Evolutionary conservation across 2,888 invertebrate species (phyloP).

Genomic region (Patella depressa): DNA sequence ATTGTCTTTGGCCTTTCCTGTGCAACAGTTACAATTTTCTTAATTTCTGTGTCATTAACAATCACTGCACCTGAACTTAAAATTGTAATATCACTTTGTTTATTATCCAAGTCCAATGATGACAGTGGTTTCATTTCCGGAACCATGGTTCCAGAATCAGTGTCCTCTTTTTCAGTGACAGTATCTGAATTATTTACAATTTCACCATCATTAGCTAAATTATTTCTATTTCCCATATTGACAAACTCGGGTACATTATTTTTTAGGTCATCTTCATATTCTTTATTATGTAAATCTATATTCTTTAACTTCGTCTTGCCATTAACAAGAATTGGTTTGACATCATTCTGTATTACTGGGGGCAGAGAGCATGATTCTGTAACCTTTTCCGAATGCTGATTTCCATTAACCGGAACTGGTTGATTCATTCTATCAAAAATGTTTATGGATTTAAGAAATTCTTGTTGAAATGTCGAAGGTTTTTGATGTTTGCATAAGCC

Average conservation of each 20-base stretch:
- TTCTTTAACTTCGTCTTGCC: not conserved
- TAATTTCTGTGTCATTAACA: not conserved
- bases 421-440: constrained; percentile 31
- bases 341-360: constrained; percentile 10
- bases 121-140: too few species aligned
- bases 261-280: not conserved
- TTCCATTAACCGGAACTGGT: constrained; percentile 20
- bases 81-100: not conserved
- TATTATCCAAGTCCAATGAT: not conserved
- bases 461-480: constrained; percentile 24
- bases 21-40: constrained; percentile 9
- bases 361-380: constrained; percentile 17
- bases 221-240: not conserved
- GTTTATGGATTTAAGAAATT: constrained; percentile 27
- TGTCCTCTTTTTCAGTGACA: not conserved
- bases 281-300: not conserved
- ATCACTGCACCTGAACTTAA: not conserved
- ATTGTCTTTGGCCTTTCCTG: not conserved
- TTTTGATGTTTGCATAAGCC: not conserved
- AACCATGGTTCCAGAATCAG: not conserved
- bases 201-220: too few species aligned
- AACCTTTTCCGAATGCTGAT: constrained; percentile 24
- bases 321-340: not conserved
- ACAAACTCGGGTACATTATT: not conserved
- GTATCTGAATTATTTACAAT: not conserved